Base-by-base conservation (phyloP, 1,140 invertebrate genomes). In the Asobara japonica region DNA sequence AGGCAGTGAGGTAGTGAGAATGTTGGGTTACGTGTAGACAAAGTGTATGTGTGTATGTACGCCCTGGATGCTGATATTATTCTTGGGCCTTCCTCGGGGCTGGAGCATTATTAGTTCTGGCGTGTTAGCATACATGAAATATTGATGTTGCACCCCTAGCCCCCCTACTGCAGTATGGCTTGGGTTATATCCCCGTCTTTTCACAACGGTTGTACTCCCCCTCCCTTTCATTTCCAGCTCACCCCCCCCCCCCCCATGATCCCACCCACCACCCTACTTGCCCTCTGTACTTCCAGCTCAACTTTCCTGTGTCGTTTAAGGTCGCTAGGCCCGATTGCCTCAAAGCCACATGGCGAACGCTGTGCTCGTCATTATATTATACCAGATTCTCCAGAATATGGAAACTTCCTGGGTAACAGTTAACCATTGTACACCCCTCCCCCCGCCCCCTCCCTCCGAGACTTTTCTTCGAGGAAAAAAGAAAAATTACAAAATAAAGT, bases 51-150 rank as follows among this genome's bases (percentile, higher is more conserved):
- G 74, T 72, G 65, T 69, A 29, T 71, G 74, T 75, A 66, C 22
- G 25, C 48, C 31, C 51, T 62, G 61, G 76, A 72, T 80, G 83
- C 79, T 81, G 83, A 86, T 87, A 87, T 88, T 88, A 87, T 88
- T 88, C 84, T 85, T 85, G 83, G 82, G 80, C 84, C 82, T 86
- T 84, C 80, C 81, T 80, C 76, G 27, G 60, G 41, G 80, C 73
- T 74, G 78, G 79, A 84, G 84, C 83, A 86, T 87, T 87, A 87
- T 87, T 87, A 87, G 86, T 86, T 87, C 83, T 85, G 81, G 83
- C 82, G 81, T 84, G 85, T 87, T 87, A 87, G 86, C 86, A 87
- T 87, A 86, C 82, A 87, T 87, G 86, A 88, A 88, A 87, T 88
- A 88, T 88, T 87, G 85, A 87, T 87, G 85, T 86, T 85, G 84